phyloP scores from a whole-genome alignment of 2,888 invertebrate genomes.

The Aricia artaxerxes region DNA sequence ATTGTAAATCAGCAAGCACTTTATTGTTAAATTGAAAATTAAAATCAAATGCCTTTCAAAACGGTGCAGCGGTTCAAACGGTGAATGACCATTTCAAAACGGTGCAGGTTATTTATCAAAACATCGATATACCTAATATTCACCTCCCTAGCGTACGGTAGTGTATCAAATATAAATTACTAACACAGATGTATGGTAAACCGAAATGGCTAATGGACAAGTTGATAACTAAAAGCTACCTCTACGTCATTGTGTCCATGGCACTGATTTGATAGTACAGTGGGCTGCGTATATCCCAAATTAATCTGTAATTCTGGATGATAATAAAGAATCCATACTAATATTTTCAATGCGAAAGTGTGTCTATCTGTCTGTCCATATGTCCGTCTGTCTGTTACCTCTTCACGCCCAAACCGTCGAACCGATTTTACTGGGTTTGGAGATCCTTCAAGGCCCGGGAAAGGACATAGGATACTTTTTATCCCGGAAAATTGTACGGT shows the following conservation, averaged over 20 bases:
- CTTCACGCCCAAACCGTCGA: too few species aligned
- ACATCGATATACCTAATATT: slow-evolving; percentile 20
- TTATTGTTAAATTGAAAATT: too few species aligned
- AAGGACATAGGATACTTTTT: too few species aligned
- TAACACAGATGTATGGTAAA: slow-evolving; percentile 51
- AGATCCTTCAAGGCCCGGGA: too few species aligned
- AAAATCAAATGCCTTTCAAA: not conserved
- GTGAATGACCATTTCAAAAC: not conserved
- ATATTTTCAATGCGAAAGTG: too few species aligned
- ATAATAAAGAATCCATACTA: not conserved
- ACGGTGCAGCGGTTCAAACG: not conserved
- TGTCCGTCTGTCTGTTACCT: too few species aligned
- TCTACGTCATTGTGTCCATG: slow-evolving; percentile 39
- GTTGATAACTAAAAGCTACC: slow-evolving; percentile 66
- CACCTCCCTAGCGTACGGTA: not conserved
- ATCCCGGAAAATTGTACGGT: too few species aligned
- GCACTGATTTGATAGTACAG: slow-evolving; percentile 34
- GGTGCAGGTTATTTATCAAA: not conserved
- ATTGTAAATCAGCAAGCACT: too few species aligned
- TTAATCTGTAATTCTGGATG: not conserved
- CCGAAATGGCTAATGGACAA: slow-evolving; percentile 57
- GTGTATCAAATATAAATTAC: slow-evolving; percentile 52
- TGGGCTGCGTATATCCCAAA: not conserved
- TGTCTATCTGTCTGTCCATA: too few species aligned
- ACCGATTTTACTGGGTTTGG: too few species aligned